Base-by-base conservation (phyloP, 2,113 vertebrate species). In the Argyrosomus japonicus region DNA sequence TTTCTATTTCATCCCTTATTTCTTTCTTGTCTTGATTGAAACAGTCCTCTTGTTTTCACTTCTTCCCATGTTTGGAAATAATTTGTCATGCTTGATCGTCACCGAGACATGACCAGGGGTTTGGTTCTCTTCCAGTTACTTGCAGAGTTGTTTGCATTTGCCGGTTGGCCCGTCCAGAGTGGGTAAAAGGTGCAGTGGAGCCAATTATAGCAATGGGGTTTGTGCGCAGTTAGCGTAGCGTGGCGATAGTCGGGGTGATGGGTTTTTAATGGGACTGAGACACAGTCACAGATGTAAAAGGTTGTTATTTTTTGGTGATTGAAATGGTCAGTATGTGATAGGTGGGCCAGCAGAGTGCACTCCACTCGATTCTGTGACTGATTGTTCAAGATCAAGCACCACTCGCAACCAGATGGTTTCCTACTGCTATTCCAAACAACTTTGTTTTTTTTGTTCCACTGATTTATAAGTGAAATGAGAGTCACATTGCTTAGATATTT, bases 201-300 rank as follows among this genome's bases (percentile, higher is more conserved):
- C 90, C 92, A 95, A 93, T 95, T 94, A 94, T 77, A 83, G 89
- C 79, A 56, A 87, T 83, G 80, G 89, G 76, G 78, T 93, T 88
- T 90, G 82, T 89, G 83, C 14, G 80, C 92, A 83, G 80, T 50
- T 80, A 90, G 91, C 69, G 82, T 89, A 85, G 90, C 82, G 25
- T 83, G 77, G 84, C 51, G 58, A 65, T 83, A 77, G 75, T 87
- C 83, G 76, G 64, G 84, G 87, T 92, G 90, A 93, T 93, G 82
- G 82, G 72, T 87, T 93, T 93, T 93, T 92, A 90, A 94, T 93
- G 85, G 81, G 84, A 87, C 65, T 47, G 81, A 80, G 84, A 72
- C 88, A 50, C 75, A 83, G 85, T 75, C 91, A 79, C 86, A 86
- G 85, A 89, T 89, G 89, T 88, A 92, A 85, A 82, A 77, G 68